phyloP scores from a whole-genome alignment of 2,113 vertebrate genomes.

The Labeo catla region DNA sequence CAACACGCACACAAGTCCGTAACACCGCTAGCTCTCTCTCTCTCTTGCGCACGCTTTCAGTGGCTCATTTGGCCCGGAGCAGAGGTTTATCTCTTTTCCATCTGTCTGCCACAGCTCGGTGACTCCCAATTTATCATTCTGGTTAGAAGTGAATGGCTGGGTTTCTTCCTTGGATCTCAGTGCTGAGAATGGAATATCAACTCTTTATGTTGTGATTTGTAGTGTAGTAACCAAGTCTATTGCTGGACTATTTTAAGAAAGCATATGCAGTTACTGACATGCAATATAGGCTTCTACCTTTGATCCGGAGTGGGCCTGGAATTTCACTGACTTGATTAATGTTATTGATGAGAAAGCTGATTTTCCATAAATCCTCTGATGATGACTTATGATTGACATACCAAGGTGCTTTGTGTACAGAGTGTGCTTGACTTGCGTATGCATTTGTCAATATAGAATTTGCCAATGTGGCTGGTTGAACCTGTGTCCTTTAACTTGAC shows the following conservation, averaged over 20 bases:
- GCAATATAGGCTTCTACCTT: slow-evolving; percentile 14
- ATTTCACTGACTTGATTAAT: slow-evolving; percentile 39
- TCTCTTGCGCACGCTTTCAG: neutral
- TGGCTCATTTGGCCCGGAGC: slow-evolving; percentile 20
- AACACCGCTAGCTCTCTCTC: neutral
- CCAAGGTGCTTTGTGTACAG: neutral
- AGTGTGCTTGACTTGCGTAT: neutral
- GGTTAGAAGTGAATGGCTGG: neutral
- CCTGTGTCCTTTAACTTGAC: slow-evolving; percentile 18
- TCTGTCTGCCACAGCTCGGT: slow-evolving; percentile 29
- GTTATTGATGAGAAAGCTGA: slow-evolving; percentile 16
- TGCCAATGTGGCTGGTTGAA: neutral
- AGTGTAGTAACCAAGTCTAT: slow-evolving; percentile 21
- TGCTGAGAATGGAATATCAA: slow-evolving; percentile 46
- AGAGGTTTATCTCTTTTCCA: slow-evolving; percentile 37
- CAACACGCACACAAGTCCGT: neutral
- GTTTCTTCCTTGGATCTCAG: slow-evolving; percentile 21
- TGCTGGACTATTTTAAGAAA: slow-evolving; percentile 48
- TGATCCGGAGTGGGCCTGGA: slow-evolving; percentile 10
- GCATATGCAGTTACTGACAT: slow-evolving; percentile 36
- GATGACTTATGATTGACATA: slow-evolving; percentile 12
- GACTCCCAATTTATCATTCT: slow-evolving; percentile 38
- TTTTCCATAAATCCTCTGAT: slow-evolving; percentile 5
- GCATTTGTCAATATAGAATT: neutral
- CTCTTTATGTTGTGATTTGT: slow-evolving; percentile 44